Evolutionary conservation across 2,888 invertebrate species (phyloP), one percentile per base, ranked within the genome.

Genomic region (Rhopalosiphum nymphaeae): DNA sequence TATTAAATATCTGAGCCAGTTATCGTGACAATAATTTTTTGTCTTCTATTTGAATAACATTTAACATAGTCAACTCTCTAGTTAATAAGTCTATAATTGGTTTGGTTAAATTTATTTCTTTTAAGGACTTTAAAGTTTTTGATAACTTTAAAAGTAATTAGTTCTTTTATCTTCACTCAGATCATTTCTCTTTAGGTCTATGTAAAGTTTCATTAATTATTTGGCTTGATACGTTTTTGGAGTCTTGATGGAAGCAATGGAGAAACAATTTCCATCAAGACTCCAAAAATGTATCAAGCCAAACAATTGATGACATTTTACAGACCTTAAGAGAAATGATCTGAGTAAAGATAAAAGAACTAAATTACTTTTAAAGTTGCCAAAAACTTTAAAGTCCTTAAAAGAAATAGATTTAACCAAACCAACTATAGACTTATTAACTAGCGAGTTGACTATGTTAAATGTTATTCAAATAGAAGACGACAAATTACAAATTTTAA

Each of bases 1-100:
- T 84, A 89, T 89, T 26, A 84, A 16, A 44, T 57, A n/a, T 89
- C 89, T 25, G 46, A 93, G 57, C 93, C 93, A 46, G 49, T 89
- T 26, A 56, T 4, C 7, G 36, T 93, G n/a, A 89, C 84, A 21
- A 44, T 56, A 93, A n/a, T 56, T 89, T 53, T 3, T 42, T 3
- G 4, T 89, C 56, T 26, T 93, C 57, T 0, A 89, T 25, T 46
- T 89, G 56, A 56, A 89, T 46, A 25, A 89, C n/a, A 25, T 78
- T 89, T 36, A 93, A 46, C 57, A 93, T n/a, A 7, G 42, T 56
- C 26, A 93, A n/a, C 10, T 89, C 93, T 57, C 84, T 84, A 56
- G 11, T 46, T 36, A 93, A 10, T 26, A 93, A 84, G 36, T 84
- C 46, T 13, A 85, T 46, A 21, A 93, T 84, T 5, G 57, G 44